Evolutionary conservation across 23 tunicate species (phyloP), one percentile per base, ranked within the genome.

Genomic region (Halocynthia roretzi): DNA sequence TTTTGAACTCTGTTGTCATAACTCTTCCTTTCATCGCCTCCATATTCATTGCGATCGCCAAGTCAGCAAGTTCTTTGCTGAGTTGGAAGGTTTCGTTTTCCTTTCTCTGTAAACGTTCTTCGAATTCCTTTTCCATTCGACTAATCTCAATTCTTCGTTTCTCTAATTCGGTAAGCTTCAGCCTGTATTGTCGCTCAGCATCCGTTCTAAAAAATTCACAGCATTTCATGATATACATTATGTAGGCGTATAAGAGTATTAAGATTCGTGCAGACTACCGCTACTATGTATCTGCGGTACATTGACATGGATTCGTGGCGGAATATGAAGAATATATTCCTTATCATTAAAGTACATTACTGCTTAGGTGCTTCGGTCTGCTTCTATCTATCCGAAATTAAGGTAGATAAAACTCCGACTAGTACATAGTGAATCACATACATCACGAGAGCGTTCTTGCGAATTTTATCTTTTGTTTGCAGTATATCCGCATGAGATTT

Each of bases 401-500:
- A 58, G 17, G 17, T 58, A 58, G 64, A 14, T 58, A 4, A 58
- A 58, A 58, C 64, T 17, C n/a, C 1, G 64, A 1, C 64, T 1
- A n/a, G 17, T 1, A n/a, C 31, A 20, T 17, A 12, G 71, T 67
- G 2, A 20, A 0, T 31, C n/a, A 5, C 62, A 31, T 74, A 74
- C 78, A 74, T 51, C 50, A 85, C 75, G 50, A 85, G 77, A 7
- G 70, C 77, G 70, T 90, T 90, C 70, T 90, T 85, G 8, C 90
- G 71, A 76, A 81, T 60, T 62, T 84, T 85, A 21, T 83, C 90
- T 77, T 77, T 85, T 7, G 49, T 63, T 56, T 90, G 97, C 57
- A 81, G 97, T n/a, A 90, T 83, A 67, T 85, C 97, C 6, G 83
- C 71, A 7, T 90, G 97, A 51, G 90, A 86, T 60, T 85, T 90